Base-by-base conservation (phyloP, 1,140 invertebrate species). In the Stenopsyche tienmushanensis region DNA sequence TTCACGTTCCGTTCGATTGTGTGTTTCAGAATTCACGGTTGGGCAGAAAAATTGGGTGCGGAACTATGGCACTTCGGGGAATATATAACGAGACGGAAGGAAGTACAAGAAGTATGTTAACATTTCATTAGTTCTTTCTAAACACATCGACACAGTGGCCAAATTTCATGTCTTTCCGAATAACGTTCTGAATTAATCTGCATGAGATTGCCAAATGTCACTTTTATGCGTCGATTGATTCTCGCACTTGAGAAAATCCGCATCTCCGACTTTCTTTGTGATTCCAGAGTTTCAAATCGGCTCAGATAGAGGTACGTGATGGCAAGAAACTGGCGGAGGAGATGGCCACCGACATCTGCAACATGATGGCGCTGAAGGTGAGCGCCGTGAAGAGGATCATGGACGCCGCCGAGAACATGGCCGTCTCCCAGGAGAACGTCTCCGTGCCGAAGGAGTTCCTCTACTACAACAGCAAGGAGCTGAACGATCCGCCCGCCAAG, bases 341-440 rank as follows among this genome's bases (percentile, higher is more conserved):
- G 50, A 92, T 93, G 76, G 87, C 89, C 10, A 85, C 87, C 65
- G 86, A 90, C 68, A 89, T 93, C 60, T 85, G 88, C 69, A 85
- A 85, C 5, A 92, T 93, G 89, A 91, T 92, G 86, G 86, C 89
- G 63, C 82, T 89, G 1, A 93, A 93, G 81, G 88, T 93, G 62
- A 90, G 89, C 65, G 90, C 91, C 10, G 90, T 93, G 15, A 87
- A 85, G 85, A 82, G 90, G 71, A 92, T 92, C 67, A 90, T 92
- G 81, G 90, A 92, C 73, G 86, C 88, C 5, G 90, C 90, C 0
- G 89, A 92, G 73, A 86, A 88, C 62, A 86, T 86, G 69, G 90
- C 90, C 0, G 76, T 86, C 49, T 82, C 83, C 3, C 73, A 77
- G 2, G 80, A 83, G 72, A 80, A 83, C 39, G 83, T 84, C 10